A percentile compares a stretch with the other conserved stretches of the same genome.
phyloP scores from a whole-genome alignment of 1,140 invertebrate genomes.

The Halotydeus destructor region DNA sequence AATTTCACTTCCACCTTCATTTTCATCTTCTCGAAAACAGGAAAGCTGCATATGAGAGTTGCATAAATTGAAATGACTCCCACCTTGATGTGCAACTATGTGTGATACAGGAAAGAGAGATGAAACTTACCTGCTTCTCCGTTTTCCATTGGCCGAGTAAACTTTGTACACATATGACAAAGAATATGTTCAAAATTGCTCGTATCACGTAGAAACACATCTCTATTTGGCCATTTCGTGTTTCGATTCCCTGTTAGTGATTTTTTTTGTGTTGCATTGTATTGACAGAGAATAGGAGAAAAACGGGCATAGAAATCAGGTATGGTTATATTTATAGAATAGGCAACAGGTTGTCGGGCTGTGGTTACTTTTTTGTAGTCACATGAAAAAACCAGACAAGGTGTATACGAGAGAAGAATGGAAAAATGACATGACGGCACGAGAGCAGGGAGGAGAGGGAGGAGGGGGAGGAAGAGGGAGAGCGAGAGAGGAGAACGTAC shows the following conservation, averaged over 20 bases:
- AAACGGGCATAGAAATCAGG: not conserved
- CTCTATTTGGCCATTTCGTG: constrained; percentile 7
- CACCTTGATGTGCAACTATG: too few species aligned
- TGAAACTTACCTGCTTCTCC: constrained; percentile 4
- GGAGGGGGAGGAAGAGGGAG: not conserved
- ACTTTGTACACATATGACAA: constrained; percentile 5
- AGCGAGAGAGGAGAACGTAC: constrained; percentile 25
- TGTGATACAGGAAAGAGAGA: too few species aligned
- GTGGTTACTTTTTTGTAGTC: not conserved
- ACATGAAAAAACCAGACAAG: not conserved
- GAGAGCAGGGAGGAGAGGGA: too few species aligned
- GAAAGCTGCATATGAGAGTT: too few species aligned
- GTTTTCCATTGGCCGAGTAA: constrained; percentile 7
- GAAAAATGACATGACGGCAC: not conserved
- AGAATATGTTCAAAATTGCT: constrained; percentile 5
- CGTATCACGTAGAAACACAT: constrained; percentile 4
- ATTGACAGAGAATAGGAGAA: not conserved
- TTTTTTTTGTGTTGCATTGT: too few species aligned
- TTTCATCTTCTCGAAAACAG: too few species aligned
- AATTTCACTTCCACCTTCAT: too few species aligned
- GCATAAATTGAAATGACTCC: too few species aligned
- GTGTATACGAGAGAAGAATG: not conserved
- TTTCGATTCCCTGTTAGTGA: not conserved
- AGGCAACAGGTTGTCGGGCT: not conserved
- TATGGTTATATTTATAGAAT: not conserved